Evolutionary conservation across 2,888 invertebrate genomes (phyloP).

Genomic region (Ennomos quercinarius): DNA sequence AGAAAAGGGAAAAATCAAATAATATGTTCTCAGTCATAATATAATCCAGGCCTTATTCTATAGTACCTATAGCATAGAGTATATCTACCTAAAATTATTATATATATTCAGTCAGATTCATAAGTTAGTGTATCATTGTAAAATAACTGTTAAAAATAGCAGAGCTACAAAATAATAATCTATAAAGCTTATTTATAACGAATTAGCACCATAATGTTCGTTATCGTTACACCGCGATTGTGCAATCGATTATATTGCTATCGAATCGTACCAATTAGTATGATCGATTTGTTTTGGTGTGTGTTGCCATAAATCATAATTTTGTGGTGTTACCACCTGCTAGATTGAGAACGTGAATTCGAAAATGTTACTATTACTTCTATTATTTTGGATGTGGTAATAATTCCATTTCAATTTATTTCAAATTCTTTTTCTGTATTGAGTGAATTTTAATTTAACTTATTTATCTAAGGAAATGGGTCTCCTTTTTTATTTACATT

Average conservation of each 20-base stretch:
- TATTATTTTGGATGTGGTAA: slow-evolving; percentile 51
- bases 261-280: slow-evolving; percentile 66
- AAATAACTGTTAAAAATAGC: slow-evolving; percentile 8
- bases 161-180: slow-evolving; percentile 9
- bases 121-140: no score
- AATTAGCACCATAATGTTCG: slow-evolving; percentile 25
- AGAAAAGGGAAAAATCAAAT: no score
- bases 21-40: no score
- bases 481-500: no score
- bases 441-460: no score
- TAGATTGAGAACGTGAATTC: slow-evolving; percentile 41
- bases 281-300: slow-evolving; percentile 73
- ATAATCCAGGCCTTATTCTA: no score
- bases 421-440: no score
- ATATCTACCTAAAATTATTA: no score
- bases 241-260: slow-evolving; percentile 53
- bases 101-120: no score
- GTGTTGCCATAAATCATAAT: slow-evolving; percentile 70
- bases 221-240: slow-evolving; percentile 41
- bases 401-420: slow-evolving; percentile 4
- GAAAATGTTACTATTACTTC: no score
- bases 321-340: slow-evolving; percentile 58
- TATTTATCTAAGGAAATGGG: no score
- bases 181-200: slow-evolving; percentile 9
- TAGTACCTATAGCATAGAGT: no score